Base-by-base conservation (phyloP, 2,113 vertebrate genomes). In the Corythoichthys haematopterus region DNA sequence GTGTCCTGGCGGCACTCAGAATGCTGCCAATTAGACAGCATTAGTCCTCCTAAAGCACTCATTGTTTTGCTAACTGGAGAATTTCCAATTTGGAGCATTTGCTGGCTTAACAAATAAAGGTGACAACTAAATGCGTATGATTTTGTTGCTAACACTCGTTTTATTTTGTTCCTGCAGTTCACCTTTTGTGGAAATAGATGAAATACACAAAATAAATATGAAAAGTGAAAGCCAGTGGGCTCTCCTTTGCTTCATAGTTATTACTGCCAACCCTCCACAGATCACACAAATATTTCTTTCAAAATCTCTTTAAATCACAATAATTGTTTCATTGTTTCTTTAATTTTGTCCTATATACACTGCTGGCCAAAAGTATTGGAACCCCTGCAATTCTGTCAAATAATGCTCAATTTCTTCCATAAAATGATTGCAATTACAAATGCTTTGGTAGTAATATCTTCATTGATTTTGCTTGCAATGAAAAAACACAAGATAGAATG, bases 71-170 rank as follows among this genome's bases (percentile, higher is more conserved):
- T 64, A 53, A 0, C 14, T 61, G 75, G 65, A 66, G 3, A 20
- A 1, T 9, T 55, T 77, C 53, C 66, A 72, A 65, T 33, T 56
- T 48, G 51, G 58, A 43, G 36, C 38, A 74, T 51, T 33, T 15
- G 13, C 50, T 13, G 1, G 33, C n/a, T 40, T 51, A 60, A 47
- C 40, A 28, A 33, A 74, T 20, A 51, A 51, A 20, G 52, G 43
- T 56, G 59, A 50, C 6, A 5, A 6, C 33, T 47, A 35, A 43
- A 43, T 8, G 40, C 9, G 40, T 43, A 8, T 43, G 6, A 43
- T 43, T 43, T 43, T 43, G 40, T 43, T 7, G 40, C 40, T 43
- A 43, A 43, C 40, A 66, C 64, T 51, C 43, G n/a, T 37, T 20
- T 11, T 37, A 36, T 66, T 58, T 40, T 7, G 37, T 40, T 60